Evolutionary conservation across 2,888 invertebrate genomes (phyloP), one percentile per base, ranked within the genome.

Genomic region (Phortica okadai): DNA sequence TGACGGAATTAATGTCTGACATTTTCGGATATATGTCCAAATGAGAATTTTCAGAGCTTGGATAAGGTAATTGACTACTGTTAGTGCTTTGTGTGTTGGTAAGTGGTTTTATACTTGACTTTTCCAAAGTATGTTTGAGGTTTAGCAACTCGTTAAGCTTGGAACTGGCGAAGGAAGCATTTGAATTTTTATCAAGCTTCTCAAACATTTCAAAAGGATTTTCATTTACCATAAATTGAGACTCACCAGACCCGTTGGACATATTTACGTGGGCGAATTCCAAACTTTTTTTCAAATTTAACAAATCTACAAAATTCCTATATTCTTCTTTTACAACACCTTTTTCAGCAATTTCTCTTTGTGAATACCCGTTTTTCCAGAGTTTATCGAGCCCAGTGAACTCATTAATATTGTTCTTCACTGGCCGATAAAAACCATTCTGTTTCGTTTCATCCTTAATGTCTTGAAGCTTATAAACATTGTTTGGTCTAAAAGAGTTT

Each of bases 71-170:
- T 33, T 33, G 33, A 33, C 33, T 33, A 33, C 2, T 33, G 33
- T 33, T 25, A 59, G 41, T 41, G 8, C 6, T 64, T 10, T 41
- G 25, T 21, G 21, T 33, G n/a, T 8, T 16, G 3, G 5, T 59
- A 59, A 16, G 21, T 59, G 25, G 0, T 16, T 21, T 1, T 59
- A 2, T 4, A 21, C 21, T 21, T 21, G 59, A 25, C 0, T 25
- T 16, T 41, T 64, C 64, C 25, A 64, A 64, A 41, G 64, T 33
- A 11, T 64, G 10, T 41, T 64, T 64, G 5, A 64, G 64, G 33
- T 64, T 64, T 10, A 64, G 6, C 14, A 64, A 11, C 14, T 64
- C 64, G 41, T 14, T 11, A 41, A 33, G 41, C 8, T 64, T 54
- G 54, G 54, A 33, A 33, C 4, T 33, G 33, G 1, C 33, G 33